These are phyloP conservation scores for Copidosoma aretas DNA, from an alignment of 2,888 invertebrate species.

Conservation along the genomic window DNA sequence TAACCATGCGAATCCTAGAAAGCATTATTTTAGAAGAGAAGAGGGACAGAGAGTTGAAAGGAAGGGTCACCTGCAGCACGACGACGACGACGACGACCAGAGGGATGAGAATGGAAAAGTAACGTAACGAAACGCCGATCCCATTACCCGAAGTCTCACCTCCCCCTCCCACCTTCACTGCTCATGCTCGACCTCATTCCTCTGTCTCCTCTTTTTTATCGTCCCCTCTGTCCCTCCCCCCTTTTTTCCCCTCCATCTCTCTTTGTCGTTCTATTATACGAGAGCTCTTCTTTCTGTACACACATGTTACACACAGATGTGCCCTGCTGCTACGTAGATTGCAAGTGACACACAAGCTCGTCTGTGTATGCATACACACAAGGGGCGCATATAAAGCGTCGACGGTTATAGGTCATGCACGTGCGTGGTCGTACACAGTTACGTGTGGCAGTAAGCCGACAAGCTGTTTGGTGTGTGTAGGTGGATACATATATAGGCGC, in stretches of 20 bases:
- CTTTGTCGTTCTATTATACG: slow-evolving; percentile 12
- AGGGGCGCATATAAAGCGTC: neutral
- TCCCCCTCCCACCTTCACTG: too few species aligned
- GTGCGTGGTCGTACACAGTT: neutral
- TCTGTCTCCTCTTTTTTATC: slow-evolving; percentile 14
- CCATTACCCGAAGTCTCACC: slow-evolving; percentile 56
- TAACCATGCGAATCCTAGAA: slow-evolving; percentile 39
- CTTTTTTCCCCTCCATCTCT: slow-evolving; percentile 41
- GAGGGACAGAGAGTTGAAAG: slow-evolving; percentile 28
- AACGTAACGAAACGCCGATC: slow-evolving; percentile 63
- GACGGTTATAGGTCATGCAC: too few species aligned
- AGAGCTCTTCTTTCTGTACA: neutral
- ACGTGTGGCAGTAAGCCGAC: neutral
- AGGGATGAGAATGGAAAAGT: slow-evolving; percentile 61
- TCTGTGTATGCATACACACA: neutral
- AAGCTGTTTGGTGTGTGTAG: neutral
- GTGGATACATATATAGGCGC: neutral
- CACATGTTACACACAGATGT: too few species aligned
- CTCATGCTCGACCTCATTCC: slow-evolving; percentile 30
- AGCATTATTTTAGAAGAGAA: slow-evolving; percentile 25
- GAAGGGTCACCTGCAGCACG: neutral
- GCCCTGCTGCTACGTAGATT: neutral
- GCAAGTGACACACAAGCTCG: neutral
- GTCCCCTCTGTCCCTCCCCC: slow-evolving; percentile 37
- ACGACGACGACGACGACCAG: slow-evolving; percentile 43